Conservation (phyloP, 2,888 invertebrate genomes). For the Cloeon dipterum region DNA sequence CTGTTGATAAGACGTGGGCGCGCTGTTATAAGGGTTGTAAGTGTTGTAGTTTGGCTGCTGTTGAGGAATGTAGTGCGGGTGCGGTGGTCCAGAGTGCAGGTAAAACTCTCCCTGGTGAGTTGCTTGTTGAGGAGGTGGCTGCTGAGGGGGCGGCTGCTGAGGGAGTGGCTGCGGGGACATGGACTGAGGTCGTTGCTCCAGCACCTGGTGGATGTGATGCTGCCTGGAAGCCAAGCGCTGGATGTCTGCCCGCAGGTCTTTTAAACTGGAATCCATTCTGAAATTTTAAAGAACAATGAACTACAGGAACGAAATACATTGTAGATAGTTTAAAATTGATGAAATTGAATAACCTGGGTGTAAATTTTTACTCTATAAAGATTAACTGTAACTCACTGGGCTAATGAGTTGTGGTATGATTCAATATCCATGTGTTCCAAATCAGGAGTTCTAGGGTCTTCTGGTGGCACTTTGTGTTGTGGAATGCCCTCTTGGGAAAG, state of each 20-base stretch:
- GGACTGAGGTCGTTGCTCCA: background rate
- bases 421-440: constrained; percentile 64
- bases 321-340: too few species aligned
- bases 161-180: constrained; percentile 10
- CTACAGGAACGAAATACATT: too few species aligned
- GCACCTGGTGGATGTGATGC: constrained; percentile 28
- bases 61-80: constrained; percentile 3
- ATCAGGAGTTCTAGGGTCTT: constrained; percentile 45
- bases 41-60: background rate
- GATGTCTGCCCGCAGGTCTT: constrained; percentile 85
- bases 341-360: too few species aligned
- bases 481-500: constrained; percentile 27
- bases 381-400: constrained; percentile 39
- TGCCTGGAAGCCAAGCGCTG: constrained; percentile 69
- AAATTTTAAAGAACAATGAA: constrained; percentile 12
- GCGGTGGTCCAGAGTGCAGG: constrained; percentile 3
- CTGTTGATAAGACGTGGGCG: background rate
- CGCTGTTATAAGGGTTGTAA: constrained; percentile 1
- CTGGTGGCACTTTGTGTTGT: constrained; percentile 24
- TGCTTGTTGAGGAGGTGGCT: constrained; percentile 2
- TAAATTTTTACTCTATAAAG: too few species aligned
- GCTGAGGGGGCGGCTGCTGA: constrained; percentile 10
- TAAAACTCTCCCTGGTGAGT: constrained; percentile 4
- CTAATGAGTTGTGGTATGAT: constrained; percentile 57
- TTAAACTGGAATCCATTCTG: constrained; percentile 81